These are phyloP conservation scores for Propithecus deckenii DNA, from an alignment of 2,797 vertebrate genomes.

Conservation along the genomic window DNA sequence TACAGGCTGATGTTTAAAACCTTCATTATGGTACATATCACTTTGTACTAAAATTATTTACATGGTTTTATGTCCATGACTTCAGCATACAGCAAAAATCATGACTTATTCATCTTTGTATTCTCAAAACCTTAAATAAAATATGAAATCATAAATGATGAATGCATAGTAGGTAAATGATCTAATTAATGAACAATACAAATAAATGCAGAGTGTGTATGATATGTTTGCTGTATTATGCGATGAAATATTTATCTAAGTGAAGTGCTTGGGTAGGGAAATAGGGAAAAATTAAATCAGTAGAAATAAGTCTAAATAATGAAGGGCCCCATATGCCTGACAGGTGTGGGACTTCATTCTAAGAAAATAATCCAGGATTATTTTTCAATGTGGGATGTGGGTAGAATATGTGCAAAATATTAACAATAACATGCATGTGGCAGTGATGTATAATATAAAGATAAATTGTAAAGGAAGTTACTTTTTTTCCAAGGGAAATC, in stretches of 20 bases:
- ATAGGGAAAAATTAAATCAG: background rate
- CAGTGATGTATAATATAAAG: background rate
- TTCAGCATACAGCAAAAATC: background rate
- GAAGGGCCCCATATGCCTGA: background rate
- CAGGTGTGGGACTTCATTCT: background rate
- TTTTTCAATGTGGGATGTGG: background rate
- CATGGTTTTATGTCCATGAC: background rate
- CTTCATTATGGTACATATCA: background rate
- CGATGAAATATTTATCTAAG: background rate
- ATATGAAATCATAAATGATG: background rate
- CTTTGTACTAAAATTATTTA: background rate
- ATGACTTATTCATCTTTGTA: background rate
- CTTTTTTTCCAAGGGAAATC: background rate
- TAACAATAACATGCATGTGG: background rate
- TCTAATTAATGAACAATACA: background rate
- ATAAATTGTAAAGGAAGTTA: background rate
- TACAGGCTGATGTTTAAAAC: background rate
- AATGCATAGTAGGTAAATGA: background rate
- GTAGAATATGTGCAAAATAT: background rate
- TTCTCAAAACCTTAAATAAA: background rate
- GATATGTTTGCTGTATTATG: background rate
- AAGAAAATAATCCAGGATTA: background rate
- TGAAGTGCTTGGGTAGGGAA: background rate
- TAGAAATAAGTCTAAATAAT: background rate
- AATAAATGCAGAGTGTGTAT: background rate